Conservation (phyloP, 2,888 invertebrate genomes). For the Caenorhabditis sp. region DNA sequence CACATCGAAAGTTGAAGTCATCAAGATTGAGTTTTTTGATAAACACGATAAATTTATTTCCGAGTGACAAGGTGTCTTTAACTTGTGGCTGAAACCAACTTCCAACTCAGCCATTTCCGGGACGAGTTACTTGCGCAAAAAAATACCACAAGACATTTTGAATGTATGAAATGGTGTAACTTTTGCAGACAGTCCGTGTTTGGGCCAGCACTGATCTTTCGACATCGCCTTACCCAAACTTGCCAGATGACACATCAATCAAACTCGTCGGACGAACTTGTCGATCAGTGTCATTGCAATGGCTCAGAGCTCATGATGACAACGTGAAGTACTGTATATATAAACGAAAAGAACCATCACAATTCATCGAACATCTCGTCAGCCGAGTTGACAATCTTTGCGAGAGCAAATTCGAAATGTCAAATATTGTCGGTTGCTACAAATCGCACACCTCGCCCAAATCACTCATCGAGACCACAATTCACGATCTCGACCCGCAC, state of each 20-base stretch:
- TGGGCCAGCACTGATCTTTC: slow-evolving; percentile 52
- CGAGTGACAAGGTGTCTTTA: no score
- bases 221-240: slow-evolving; percentile 56
- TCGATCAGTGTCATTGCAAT: slow-evolving; percentile 46
- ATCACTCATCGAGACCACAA: slow-evolving; percentile 52
- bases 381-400: slow-evolving; percentile 55
- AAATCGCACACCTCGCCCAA: slow-evolving; percentile 3
- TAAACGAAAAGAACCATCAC: slow-evolving; percentile 40
- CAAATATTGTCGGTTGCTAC: slow-evolving; percentile 55
- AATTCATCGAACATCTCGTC: slow-evolving; percentile 56
- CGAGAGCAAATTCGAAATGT: slow-evolving; percentile 40
- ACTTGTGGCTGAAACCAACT: no score
- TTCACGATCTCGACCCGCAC: slow-evolving; percentile 41
- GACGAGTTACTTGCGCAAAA: no score
- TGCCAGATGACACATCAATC: slow-evolving; percentile 62
- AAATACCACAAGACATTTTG: no score
- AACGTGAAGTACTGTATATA: slow-evolving; percentile 59
- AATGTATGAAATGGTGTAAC: no score
- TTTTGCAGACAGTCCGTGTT: slow-evolving; percentile 33
- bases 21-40: no score
- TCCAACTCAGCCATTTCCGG: no score
- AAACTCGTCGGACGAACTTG: slow-evolving; percentile 48
- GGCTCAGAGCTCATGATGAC: slow-evolving; percentile 49
- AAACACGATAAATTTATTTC: no score
- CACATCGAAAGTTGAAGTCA: no score